Conservation (phyloP, 2,113 vertebrate genomes). For the Phalacrocorax aristotelis region DNA sequence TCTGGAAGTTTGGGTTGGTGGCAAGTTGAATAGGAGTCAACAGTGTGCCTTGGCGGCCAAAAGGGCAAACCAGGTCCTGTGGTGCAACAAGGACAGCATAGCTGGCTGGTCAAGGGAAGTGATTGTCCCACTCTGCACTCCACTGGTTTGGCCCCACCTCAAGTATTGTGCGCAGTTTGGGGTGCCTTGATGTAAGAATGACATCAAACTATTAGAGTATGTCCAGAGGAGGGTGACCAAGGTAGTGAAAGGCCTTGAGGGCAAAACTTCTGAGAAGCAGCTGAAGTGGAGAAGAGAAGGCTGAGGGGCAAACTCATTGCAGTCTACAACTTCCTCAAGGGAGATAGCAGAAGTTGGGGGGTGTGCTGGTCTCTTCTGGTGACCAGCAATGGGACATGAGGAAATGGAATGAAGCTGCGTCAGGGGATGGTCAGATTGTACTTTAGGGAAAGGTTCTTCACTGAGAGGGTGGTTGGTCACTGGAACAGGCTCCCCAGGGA, state of each 20-base stretch:
- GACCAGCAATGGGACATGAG: neutral
- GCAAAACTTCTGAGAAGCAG: neutral
- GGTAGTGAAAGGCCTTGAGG: neutral
- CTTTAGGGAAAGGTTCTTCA: neutral
- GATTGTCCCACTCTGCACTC: neutral
- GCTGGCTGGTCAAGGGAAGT: accelerated
- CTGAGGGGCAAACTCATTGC: neutral
- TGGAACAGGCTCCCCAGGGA: neutral
- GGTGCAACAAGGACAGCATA: neutral
- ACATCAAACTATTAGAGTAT: too few relatives aligned
- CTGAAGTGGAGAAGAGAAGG: neutral
- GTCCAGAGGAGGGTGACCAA: neutral
- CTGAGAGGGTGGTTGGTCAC: neutral
- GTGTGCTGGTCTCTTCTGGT: neutral
- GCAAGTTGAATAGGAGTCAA: neutral
- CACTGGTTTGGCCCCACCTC: neutral
- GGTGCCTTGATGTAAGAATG: too few relatives aligned
- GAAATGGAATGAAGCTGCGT: neutral
- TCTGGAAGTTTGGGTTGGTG: neutral
- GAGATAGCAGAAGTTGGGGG: neutral
- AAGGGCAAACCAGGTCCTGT: neutral
- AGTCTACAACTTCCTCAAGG: neutral
- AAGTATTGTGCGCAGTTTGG: neutral
- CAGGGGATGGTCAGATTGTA: neutral
- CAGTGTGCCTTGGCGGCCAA: neutral